Evolutionary conservation across 2,888 invertebrate genomes (phyloP), one percentile per base, ranked within the genome.

Genomic region (Cerastis leucographa): DNA sequence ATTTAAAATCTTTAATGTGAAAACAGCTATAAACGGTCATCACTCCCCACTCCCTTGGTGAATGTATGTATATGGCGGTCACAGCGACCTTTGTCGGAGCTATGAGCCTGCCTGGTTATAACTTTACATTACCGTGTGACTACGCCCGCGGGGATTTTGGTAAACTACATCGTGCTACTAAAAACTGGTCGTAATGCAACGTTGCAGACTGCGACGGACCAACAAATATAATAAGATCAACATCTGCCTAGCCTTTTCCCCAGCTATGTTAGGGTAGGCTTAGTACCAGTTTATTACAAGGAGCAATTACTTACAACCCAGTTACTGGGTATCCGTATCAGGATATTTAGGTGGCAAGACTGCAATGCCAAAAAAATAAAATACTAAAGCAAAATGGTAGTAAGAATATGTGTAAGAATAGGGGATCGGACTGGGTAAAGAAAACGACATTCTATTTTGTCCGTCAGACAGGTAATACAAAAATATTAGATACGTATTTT

Each of bases 11-110:
- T 76, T 75, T 65, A 73, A 71, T 66, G 67, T 64, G 68, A 54
- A 86, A 67, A 84, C 74, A 64, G 68, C 71, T 71, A 59, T 83
- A 71, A 71, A 71, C 73, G 68, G 83, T 71, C 74, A 74, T 56
- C 83, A 74, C 83, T 69, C 78, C 65, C 73, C 78, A 66, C 83
- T 66, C 79, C 71, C 71, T 74, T 61, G 54, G 25, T 35, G 65
- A 56, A 49, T 80, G 59, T 65, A 67, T 35, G 44, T 51, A 17
- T 80, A 71, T 61, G 46, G 71, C 78, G 83, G 79, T 83, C 83
- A 71, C 65, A 29, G 71, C 68, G 86, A 85, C 83, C 86, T 84
- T 66, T 74, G 67, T 14, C 46, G 25, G 54, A 51, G 69, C 46
- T 68, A 56, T 25, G 69, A 67, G 44, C 46, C 49, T 35, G 44